Base-by-base conservation (phyloP, 2,797 vertebrate genomes). In the Galaxias olidus region DNA sequence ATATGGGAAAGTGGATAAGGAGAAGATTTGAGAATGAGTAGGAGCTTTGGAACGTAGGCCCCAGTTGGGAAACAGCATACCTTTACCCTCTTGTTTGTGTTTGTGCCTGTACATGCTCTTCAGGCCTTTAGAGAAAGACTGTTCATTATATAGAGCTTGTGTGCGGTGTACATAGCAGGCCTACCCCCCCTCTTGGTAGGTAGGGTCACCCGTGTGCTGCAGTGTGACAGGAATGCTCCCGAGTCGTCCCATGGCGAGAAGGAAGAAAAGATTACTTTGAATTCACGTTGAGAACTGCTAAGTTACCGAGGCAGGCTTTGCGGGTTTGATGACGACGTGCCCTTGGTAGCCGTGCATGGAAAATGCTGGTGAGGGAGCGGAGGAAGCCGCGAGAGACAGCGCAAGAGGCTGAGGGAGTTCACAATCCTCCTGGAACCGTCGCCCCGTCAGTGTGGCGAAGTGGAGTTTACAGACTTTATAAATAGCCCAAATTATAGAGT, bases 401-500 rank as follows among this genome's bases (percentile, higher is more conserved):
- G 73, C 45, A 73, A 78, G 61, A 43, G 42, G 61, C 62, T 83
- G 72, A 72, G 73, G 68, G 68, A 57, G 78, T 87, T 77, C 72
- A 73, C 72, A 76, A 78, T 77, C 76, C 80, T 71, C 78, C 78
- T 81, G 80, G 84, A 84, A 82, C 73, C 82, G 84, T 59, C 76
- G 71, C 66, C 75, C 61, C 78, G 75, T 78, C 74, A 71, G 15
- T 81, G 88, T 69, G 78, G 81, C 72, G 68, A 59, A 77, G 57
- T 69, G 77, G 78, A 78, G 84, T 91, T 92, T 84, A 86, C 86
- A 78, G 68, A 61, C 59, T 87, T 85, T 90, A 90, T 89, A 93
- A 92, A 93, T 92, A 92, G 83, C 84, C 56, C 73, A 91, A 92
- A 93, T 93, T 89, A 90, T 81, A 86, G 91, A 82, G 78, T 87